A percentile compares a stretch with the other conserved stretches of the same genome.
These are phyloP conservation scores for Plectus sambesii DNA, from an alignment of 1,140 invertebrate genomes.

Conservation along the genomic window DNA sequence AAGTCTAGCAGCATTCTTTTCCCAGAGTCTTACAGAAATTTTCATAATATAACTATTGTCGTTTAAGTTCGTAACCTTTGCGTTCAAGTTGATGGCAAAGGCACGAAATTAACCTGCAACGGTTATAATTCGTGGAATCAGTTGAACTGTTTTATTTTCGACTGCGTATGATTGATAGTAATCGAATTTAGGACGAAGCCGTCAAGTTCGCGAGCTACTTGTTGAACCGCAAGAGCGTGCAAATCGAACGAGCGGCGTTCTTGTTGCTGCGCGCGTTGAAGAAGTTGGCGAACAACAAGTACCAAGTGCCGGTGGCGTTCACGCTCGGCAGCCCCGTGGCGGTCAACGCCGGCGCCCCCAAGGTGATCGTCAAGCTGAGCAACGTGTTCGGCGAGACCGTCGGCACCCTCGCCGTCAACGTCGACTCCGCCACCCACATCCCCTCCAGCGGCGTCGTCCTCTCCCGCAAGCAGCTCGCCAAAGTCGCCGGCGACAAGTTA, in stretches of 20 bases:
- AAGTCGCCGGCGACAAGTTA: constrained; percentile 54
- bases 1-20: too few species aligned
- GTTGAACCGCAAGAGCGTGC: constrained; percentile 62
- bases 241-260: constrained; percentile 66
- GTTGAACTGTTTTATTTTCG: too few species aligned
- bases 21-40: too few species aligned
- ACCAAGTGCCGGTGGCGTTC: constrained; percentile 62
- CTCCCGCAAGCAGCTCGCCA: constrained; percentile 55
- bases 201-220: too few species aligned
- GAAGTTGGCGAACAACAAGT: constrained; percentile 58
- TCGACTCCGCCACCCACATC: constrained; percentile 62
- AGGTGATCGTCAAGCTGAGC: constrained; percentile 62
- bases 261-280: constrained; percentile 66
- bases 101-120: too few species aligned
- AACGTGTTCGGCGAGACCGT: constrained; percentile 70
- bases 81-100: too few species aligned
- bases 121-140: too few species aligned
- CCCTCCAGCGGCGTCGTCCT: constrained; percentile 65
- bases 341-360: constrained; percentile 60
- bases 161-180: too few species aligned
- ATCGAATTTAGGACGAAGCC: too few species aligned
- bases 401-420: constrained; percentile 58
- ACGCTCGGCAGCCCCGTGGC: constrained; percentile 61
- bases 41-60: too few species aligned
- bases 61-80: too few species aligned